These are phyloP conservation scores for Campoletis sonorensis DNA, from an alignment of 1,140 invertebrate species.

Conservation along the genomic window DNA sequence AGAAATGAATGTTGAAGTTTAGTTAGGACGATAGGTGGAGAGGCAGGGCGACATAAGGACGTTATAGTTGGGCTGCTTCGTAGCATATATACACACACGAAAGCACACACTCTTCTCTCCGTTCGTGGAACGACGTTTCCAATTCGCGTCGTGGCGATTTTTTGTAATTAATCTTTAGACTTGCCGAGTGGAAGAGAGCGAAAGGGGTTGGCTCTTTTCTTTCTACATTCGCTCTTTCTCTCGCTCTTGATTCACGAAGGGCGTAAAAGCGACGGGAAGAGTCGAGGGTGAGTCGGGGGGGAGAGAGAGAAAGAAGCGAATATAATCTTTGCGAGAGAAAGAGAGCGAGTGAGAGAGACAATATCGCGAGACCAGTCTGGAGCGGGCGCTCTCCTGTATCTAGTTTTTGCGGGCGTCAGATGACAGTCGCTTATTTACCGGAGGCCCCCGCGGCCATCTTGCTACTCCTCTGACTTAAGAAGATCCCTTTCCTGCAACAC, in stretches of 20 bases:
- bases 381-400: slow-evolving; percentile 60
- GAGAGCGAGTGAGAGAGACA: slow-evolving; percentile 21
- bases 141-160: slow-evolving; percentile 69
- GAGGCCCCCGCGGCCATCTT: slow-evolving; percentile 72
- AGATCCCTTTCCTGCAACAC: slow-evolving; percentile 51
- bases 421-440: slow-evolving; percentile 76
- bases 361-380: slow-evolving; percentile 67
- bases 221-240: slow-evolving; percentile 3
- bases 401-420: slow-evolving; percentile 75
- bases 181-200: slow-evolving; percentile 49
- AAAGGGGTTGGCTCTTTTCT: slow-evolving; percentile 43
- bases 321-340: slow-evolving; percentile 10
- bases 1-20: slow-evolving; percentile 28
- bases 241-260: slow-evolving; percentile 23
- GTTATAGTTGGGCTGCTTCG: slow-evolving; percentile 17
- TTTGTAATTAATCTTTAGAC: slow-evolving; percentile 63
- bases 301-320: neutral
- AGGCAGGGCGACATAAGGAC: slow-evolving; percentile 43
- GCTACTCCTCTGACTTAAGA: slow-evolving; percentile 72
- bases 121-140: slow-evolving; percentile 71
- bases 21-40: slow-evolving; percentile 18
- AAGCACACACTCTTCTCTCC: slow-evolving; percentile 43
- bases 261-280: slow-evolving; percentile 34
- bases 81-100: slow-evolving; percentile 3
- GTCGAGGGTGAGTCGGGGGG: slow-evolving; percentile 11